Evolutionary conservation across 2,113 vertebrate genomes (phyloP), one percentile per base, ranked within the genome.

Genomic region (Tachuris rubrigastra): DNA sequence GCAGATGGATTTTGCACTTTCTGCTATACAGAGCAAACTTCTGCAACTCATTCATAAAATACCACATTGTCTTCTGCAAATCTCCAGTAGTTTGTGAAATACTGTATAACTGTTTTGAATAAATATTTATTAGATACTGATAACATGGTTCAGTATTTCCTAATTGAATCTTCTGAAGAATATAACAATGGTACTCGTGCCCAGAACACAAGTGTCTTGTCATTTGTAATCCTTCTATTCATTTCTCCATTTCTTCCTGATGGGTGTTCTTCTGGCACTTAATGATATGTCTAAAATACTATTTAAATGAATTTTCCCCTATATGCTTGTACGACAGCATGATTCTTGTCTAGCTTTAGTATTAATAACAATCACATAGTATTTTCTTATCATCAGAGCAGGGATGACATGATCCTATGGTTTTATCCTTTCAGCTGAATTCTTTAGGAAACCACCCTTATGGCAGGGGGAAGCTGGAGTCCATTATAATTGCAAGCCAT

Each of bases 91-190:
- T 33, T 89, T 81, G 35, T 20, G 62, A 86, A 66, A 28, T 41
- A 83, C 31, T 49, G 63, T 55, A 62, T 60, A 78, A 39, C 21
- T 46, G 47, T 67, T 92, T 67, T 71, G 33, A 81, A 52, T 55
- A 94, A 91, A 87, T 94, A 52, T 53, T 77, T 90, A 87, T 74
- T 78, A 72, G 65, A 85, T 67, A 17, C 19, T 89, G 53, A 87
- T 89, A 82, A 66, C 23, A 62, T 22, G 20, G 33, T 58, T 91
- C 75, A 55, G 9, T 74, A 62, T 89, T 89, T 93, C 35, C 19
- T 91, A 81, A 41, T 30, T 71, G 42, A 78, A 46, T 71, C 58
- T 86, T 81, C 72, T 83, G 58, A 77, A 77, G 46, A 66, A 53
- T 19, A 37, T 74, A 85, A 62, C 18, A 27, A 4, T 63, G 35